Conservation (phyloP, 2,113 vertebrate species). For the Melanocharis versteri region DNA sequence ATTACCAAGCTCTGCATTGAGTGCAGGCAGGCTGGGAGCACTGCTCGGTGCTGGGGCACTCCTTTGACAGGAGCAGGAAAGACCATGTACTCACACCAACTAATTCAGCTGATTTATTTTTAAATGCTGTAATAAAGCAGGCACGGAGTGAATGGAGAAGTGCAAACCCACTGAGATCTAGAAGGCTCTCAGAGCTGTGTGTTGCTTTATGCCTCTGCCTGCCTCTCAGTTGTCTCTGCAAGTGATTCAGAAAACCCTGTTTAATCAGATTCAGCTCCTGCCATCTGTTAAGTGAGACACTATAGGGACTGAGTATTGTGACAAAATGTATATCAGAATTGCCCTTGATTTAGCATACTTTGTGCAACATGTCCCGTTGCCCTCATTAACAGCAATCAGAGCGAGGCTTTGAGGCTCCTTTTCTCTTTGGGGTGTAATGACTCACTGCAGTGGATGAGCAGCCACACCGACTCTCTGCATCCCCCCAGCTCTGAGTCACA, state of each 20-base stretch:
- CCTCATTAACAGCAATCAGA: neutral
- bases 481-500: neutral
- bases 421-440: neutral
- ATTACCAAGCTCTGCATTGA: neutral
- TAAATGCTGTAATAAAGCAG: neutral
- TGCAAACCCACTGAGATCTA: neutral
- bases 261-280: slow-evolving; percentile 30
- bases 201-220: neutral
- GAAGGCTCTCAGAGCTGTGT: neutral
- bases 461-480: neutral
- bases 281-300: slow-evolving; percentile 18
- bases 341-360: neutral
- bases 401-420: neutral
- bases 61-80: neutral
- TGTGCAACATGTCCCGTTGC: neutral
- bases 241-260: neutral
- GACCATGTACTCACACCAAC: neutral
- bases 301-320: neutral
- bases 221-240: neutral
- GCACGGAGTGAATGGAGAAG: neutral
- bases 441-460: neutral
- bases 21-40: neutral
- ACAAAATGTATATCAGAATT: neutral
- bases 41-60: neutral
- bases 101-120: slow-evolving; percentile 3